Conservation (phyloP, 2,797 vertebrate species). For the Fistularia tabacaria region DNA sequence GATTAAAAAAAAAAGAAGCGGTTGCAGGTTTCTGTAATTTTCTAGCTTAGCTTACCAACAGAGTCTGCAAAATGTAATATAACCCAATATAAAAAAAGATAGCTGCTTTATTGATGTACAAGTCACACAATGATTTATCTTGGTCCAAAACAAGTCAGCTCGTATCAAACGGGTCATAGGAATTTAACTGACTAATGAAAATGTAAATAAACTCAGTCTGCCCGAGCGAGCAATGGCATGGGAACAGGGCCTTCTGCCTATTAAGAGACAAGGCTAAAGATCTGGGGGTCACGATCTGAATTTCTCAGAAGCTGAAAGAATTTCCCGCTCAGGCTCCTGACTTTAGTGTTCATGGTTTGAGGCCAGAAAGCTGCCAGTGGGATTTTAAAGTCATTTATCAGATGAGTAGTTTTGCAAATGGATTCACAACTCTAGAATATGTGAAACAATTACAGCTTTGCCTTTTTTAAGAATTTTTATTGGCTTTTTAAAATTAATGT, state of each 20-base stretch:
- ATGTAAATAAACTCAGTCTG: conserved; percentile 45
- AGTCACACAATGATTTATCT: conserved; percentile 13
- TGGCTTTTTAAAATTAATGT: too few species aligned
- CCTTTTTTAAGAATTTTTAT: too few species aligned
- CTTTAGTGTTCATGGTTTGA: conserved; percentile 25
- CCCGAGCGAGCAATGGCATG: conserved; percentile 33
- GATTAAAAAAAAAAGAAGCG: too few species aligned
- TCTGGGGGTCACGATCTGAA: conserved; percentile 50
- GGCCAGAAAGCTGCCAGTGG: conserved; percentile 18
- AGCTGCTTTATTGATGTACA: neutral
- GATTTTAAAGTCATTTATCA: too few species aligned
- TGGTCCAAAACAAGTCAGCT: conserved; percentile 10
- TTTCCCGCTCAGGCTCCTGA: conserved; percentile 39
- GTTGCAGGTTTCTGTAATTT: too few species aligned
- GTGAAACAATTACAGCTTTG: too few species aligned
- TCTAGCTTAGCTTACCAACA: too few species aligned
- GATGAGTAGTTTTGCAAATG: too few species aligned
- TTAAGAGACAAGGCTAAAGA: conserved; percentile 28
- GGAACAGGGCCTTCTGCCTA: conserved; percentile 34
- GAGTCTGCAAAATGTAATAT: too few species aligned
- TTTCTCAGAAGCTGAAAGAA: conserved; percentile 57
- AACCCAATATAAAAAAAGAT: too few species aligned
- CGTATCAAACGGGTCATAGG: conserved; percentile 8
- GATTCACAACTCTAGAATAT: too few species aligned
- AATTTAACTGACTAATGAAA: conserved; percentile 25